Base-by-base conservation (phyloP, 1,140 invertebrate species). In the Danaus plexippus region DNA sequence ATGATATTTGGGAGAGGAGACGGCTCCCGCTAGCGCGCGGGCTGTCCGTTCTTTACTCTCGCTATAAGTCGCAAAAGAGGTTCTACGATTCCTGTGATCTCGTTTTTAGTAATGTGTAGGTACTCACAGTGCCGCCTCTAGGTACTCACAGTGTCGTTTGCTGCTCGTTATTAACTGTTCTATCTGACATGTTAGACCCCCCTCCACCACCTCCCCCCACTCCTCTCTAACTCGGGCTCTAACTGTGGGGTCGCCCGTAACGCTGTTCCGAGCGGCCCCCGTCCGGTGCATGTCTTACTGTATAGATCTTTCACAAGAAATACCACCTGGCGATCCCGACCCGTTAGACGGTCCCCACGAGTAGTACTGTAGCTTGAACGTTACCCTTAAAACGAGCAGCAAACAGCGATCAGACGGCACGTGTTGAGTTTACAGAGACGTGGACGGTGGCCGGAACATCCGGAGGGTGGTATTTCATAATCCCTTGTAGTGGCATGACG, bases 1-100 rank as follows among this genome's bases (percentile, higher is more conserved):
- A 90, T 90, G 85, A 88, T 92, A 90, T 92, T 91, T 88, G 88
- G 77, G 85, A 89, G 88, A 84, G 88, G 85, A 80, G 88, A 88
- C 87, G 87, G 87, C 80, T 83, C 89, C 87, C 89, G 86, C 71
- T 88, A 87, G 79, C 80, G 61, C 71, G 58, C 71, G 61, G 59
- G 67, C 68, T 54, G 61, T 64, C 61, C 77, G 74, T 75, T 68
- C 71, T 76, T 75, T 32, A 32, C 22, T 74, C 74, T 74, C 74
- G 69, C 69, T 72, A 67, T 72, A 82, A 79, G 78, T 77, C 58
- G 72, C 73, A 70, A 76, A 66, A 69, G 72, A 67, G 75, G 70
- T 76, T 73, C 75, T 63, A 69, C 78, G 70, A 71, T 78, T 75
- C 68, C 66, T 82, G 79, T 77, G 73, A 77, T 78, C 78, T 82